These are phyloP conservation scores for Sarcophaga subvicina DNA, from an alignment of 2,888 invertebrate genomes.

Conservation along the genomic window DNA sequence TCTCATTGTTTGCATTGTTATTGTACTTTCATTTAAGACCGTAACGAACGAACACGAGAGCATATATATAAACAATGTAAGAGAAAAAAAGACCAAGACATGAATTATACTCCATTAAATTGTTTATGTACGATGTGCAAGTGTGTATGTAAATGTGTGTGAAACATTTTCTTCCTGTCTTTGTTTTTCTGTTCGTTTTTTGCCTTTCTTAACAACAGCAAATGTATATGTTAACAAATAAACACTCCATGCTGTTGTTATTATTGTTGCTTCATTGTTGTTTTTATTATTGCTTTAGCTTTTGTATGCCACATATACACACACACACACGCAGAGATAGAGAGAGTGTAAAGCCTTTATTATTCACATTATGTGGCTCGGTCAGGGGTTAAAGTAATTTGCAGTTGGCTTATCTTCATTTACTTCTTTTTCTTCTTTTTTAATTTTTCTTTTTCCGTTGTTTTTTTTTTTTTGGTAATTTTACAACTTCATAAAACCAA, in stretches of 20 bases:
- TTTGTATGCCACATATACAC: constrained; percentile 20
- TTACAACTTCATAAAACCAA: constrained; percentile 68
- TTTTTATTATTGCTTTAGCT: constrained; percentile 29
- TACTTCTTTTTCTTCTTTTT: constrained; percentile 18
- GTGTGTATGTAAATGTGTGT: constrained; percentile 4
- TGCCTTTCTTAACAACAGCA: constrained; percentile 49
- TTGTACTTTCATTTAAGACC: constrained; percentile 22
- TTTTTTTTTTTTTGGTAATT: constrained; percentile 39
- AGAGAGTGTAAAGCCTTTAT: constrained; percentile 20
- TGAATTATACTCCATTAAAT: constrained; percentile 67
- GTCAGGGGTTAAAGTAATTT: constrained; percentile 67
- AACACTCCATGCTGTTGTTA: constrained; percentile 60
- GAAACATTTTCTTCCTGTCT: background rate
- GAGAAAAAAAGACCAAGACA: constrained; percentile 22
- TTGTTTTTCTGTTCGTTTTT: background rate
- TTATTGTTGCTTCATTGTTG: constrained; percentile 2
- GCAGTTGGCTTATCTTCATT: constrained; percentile 69
- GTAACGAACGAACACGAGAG: background rate
- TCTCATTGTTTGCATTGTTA: background rate
- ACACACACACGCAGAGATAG: no score
- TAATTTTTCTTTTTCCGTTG: background rate
- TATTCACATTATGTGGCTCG: constrained; percentile 58
- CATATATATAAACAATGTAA: constrained; percentile 13
- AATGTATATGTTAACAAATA: constrained; percentile 66
- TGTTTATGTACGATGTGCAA: constrained; percentile 48